phyloP scores from a whole-genome alignment of 2,797 vertebrate species.

The Falco naumanni region DNA sequence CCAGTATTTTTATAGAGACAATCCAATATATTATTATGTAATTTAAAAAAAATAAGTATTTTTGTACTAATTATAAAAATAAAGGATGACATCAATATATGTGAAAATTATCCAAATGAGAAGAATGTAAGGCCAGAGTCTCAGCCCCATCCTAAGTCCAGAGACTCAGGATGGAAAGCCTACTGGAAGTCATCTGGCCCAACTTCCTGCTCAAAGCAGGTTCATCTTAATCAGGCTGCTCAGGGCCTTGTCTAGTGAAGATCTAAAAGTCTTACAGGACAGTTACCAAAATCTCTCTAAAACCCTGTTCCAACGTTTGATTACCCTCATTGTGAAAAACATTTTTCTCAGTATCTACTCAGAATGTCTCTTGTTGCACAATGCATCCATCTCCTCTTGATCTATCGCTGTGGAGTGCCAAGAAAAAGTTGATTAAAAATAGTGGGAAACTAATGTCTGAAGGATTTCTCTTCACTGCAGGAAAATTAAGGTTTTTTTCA shows the following conservation, averaged over 20 bases:
- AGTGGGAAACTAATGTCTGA: neutral
- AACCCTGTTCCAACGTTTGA: neutral
- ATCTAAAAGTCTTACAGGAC: neutral
- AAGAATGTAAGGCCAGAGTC: neutral
- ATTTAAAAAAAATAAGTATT: neutral
- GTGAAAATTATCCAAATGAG: neutral
- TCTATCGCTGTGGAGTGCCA: neutral
- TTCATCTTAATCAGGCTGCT: neutral
- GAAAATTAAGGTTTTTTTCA: neutral
- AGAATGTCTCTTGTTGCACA: neutral
- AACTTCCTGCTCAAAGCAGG: neutral
- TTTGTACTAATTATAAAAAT: neutral
- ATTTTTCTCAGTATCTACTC: neutral
- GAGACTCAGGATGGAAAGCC: neutral
- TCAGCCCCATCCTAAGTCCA: neutral
- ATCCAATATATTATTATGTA: neutral
- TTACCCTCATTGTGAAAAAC: neutral
- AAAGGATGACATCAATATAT: neutral
- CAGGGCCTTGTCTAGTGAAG: neutral
- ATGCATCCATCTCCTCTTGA: neutral
- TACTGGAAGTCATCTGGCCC: neutral
- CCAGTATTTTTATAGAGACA: neutral
- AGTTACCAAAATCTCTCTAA: neutral
- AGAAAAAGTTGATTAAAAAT: neutral
- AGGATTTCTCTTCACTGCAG: neutral